Base-by-base conservation (phyloP, 30 jellyfish, hydroid and myxozoan species). In the Aurelia aurita complex sp. Pacific region DNA sequence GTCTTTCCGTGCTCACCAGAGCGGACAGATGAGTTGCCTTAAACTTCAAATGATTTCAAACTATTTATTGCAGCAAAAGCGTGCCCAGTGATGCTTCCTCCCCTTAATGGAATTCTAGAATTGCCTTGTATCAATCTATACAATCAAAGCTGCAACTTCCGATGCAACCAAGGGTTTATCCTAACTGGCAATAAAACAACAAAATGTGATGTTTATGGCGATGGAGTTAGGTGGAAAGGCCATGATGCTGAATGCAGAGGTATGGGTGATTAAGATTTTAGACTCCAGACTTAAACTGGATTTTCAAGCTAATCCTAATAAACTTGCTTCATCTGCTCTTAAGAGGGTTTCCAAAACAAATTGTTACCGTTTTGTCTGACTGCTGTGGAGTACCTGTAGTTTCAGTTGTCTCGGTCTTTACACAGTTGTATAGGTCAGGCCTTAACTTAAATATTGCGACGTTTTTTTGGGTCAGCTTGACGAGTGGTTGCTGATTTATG, bases 51-150 rank as follows among this genome's bases (percentile, higher is more conserved):
- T 40, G 33, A 72, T 62, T 66, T n/a, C 65, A 46, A 46, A 46
- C 6, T 6, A 46, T 46, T 33, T 4, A 33, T 67, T 89, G 18
- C 81, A 89, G 97, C 97, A 12, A 70, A 51, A 66, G 52, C 63
- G 18, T 89, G 97, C 64, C 86, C 85, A 15, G 43, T 73, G 50
- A 77, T 82, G 29, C 85, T 75, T 66, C 97, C 97, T 3, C 97
- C 97, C 2, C 33, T 66, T 17, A 66, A 80, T 46, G 97, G 97
- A 10, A 9, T 67, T 16, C 82, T 89, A 23, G 82, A 69, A 55
- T 73, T 89, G 69, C 97, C 97, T 10, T 89, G 97, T 52, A 57
- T 81, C 33, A 89, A 72, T 63, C 81, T 74, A 74, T 89, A 65
- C 86, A 57, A 67, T 5, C 82, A 89, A 29, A 50, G 64, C 15